These are phyloP conservation scores for Thymelicus lineola DNA, from an alignment of 2,888 invertebrate genomes.

Conservation along the genomic window DNA sequence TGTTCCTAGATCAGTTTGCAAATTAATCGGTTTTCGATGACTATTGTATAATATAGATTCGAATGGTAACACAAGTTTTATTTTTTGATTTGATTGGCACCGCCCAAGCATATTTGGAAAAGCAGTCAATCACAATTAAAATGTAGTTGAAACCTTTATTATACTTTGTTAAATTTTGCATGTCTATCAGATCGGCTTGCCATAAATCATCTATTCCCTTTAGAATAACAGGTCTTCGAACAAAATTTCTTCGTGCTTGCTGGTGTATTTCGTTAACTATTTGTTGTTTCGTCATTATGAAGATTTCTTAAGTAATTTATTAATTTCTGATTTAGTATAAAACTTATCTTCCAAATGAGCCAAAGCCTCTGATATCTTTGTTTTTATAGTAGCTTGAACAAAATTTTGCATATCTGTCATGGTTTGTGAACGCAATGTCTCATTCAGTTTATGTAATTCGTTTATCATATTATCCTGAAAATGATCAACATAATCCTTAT, in stretches of 20 bases:
- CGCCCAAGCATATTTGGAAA: slow-evolving; percentile 53
- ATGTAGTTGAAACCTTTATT: slow-evolving; percentile 12
- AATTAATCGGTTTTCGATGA: neutral
- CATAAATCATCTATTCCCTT: slow-evolving; percentile 63
- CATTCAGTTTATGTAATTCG: neutral
- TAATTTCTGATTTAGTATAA: too few species aligned
- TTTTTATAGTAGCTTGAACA: neutral
- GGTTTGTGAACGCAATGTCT: neutral
- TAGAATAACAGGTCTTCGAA: slow-evolving; percentile 52
- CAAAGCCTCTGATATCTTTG: neutral
- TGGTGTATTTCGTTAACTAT: too few species aligned
- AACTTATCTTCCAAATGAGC: too few species aligned
- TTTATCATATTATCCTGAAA: neutral
- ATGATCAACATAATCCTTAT: slow-evolving; percentile 1
- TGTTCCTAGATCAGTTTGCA: slow-evolving; percentile 1
- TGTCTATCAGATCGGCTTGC: slow-evolving; percentile 65
- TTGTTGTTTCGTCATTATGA: too few species aligned
- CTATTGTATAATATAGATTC: neutral
- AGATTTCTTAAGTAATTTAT: too few species aligned
- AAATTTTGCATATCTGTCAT: neutral
- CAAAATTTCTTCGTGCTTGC: slow-evolving; percentile 50
- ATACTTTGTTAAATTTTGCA: too few species aligned
- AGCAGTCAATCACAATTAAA: slow-evolving; percentile 56
- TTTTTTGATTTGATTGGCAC: slow-evolving; percentile 2
- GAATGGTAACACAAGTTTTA: slow-evolving; percentile 1